A percentile compares a stretch with the other conserved stretches of the same genome.
phyloP scores from a whole-genome alignment of 92 coral and sea anemone genomes.

The Diadumene lineata region DNA sequence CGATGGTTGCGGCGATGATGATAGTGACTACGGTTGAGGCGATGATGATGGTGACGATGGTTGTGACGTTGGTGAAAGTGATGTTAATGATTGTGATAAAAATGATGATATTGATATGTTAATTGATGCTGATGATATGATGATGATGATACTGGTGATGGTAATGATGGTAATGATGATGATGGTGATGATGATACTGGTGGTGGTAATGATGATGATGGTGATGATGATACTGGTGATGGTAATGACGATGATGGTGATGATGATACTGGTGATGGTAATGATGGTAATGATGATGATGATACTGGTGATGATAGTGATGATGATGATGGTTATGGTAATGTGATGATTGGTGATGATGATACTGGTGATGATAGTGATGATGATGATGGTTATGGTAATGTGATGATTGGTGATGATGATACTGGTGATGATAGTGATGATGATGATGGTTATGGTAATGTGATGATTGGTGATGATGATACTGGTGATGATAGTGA shows the following conservation, averaged over 20 bases:
- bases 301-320: not conserved
- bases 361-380: not conserved
- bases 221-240: not conserved
- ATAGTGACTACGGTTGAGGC: not conserved
- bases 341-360: not conserved
- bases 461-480: not conserved
- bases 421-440: not conserved
- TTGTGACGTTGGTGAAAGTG: not conserved
- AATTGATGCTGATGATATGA: too few species aligned
- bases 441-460: not conserved
- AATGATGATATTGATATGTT: not conserved
- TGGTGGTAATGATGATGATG: not conserved
- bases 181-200: not conserved
- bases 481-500: not conserved
- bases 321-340: not conserved
- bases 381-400: not conserved
- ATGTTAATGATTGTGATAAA: not conserved
- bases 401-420: not conserved
- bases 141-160: not conserved
- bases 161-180: not conserved
- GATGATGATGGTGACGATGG: not conserved
- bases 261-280: not conserved
- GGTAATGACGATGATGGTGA: not conserved
- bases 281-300: not conserved
- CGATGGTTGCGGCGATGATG: not conserved